Evolutionary conservation across 2,797 vertebrate species (phyloP), one percentile per base, ranked within the genome.

Genomic region (Tangara arthus): DNA sequence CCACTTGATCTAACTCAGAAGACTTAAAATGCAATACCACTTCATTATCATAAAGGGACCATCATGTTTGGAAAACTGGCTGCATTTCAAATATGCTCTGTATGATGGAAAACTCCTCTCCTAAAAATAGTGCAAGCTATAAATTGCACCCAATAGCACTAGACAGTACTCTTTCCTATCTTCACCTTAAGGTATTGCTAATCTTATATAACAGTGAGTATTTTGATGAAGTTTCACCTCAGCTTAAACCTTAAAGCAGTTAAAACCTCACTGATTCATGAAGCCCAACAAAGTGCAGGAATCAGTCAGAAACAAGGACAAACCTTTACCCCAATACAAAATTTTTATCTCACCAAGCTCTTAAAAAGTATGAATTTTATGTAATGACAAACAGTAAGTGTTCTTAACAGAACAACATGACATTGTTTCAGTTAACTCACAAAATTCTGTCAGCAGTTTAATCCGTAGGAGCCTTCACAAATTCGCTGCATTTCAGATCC

Each of bases 291-390:
- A 83, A 80, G 39, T 27, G 11, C n/a, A 78, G 35, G 7, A 28
- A 59, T 44, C 57, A 81, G 39, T 44, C 26, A 53, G 37, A 88
- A 89, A 75, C 53, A 82, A 61, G 42, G 27, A 46, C 27, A 93
- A 91, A 20, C 10, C 9, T 35, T 75, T 83, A 93, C 3, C 18
- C 21, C 32, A 56, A 28, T 5, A 75, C 5, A 22, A 28, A 66
- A 18, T 39, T 71, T 85, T 85, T 32, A 39, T 18, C 23, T 77
- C 39, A 84, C 9, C 61, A 81, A 80, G 21, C 23, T 72, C 57
- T 94, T 68, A 27, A 83, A 88, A 92, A 47, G 9, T 75, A 88
- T 20, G 10, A 53, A 55, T 95, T 91, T 90, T 91, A 86, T 83
- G 42, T 39, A 71, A 42, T 69, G 80, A 71, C 41, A 63, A 89